Percentiles rank a stretch among this genome's conserved stretches.
Conservation (phyloP, 1,140 invertebrate genomes). For the Hylaeus anthracinus region DNA sequence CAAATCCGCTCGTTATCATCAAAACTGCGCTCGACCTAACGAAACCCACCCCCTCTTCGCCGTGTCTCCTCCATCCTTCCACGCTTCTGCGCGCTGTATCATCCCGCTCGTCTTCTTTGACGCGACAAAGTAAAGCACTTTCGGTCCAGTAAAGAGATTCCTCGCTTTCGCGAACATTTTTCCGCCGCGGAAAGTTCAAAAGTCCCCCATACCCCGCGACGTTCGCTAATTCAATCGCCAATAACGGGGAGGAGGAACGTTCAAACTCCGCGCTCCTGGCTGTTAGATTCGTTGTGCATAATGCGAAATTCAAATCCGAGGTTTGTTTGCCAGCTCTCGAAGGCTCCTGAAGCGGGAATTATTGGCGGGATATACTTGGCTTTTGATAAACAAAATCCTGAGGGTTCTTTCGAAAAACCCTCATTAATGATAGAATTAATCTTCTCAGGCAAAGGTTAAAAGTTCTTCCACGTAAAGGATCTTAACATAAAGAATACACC, state of each 20-base stretch:
- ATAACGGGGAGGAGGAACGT: neutral
- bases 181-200: neutral
- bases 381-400: too few species aligned
- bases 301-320: too few species aligned
- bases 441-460: too few species aligned
- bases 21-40: conserved; percentile 69
- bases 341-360: too few species aligned
- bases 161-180: conserved; percentile 19
- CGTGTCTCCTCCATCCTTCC: neutral
- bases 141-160: conserved; percentile 25
- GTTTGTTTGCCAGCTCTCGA: too few species aligned
- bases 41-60: conserved; percentile 51
- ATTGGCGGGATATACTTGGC: too few species aligned
- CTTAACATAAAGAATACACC: conserved; percentile 1
- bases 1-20: conserved; percentile 77
- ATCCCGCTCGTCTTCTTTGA: neutral
- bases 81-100: conserved; percentile 6
- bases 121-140: conserved; percentile 16
- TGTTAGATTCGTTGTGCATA: neutral
- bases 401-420: too few species aligned
- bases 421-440: neutral
- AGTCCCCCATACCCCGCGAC: neutral
- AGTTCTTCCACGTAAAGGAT: neutral
- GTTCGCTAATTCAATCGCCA: conserved; percentile 11
- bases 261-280: neutral